Evolutionary conservation across 2,888 invertebrate genomes (phyloP), one percentile per base, ranked within the genome.

Genomic region (Vanessa cardui): DNA sequence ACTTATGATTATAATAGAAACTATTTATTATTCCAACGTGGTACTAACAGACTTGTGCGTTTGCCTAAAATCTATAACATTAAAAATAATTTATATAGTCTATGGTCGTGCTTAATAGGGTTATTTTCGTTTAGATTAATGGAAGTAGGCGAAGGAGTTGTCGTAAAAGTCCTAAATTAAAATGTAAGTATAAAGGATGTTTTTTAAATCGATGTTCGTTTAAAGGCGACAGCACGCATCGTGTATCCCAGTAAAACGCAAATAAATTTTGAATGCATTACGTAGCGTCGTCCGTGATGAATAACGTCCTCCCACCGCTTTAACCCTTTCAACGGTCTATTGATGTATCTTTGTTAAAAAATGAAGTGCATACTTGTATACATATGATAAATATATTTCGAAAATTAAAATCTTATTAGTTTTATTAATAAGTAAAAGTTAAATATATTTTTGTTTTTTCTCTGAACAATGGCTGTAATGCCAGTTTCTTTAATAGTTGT

Each of bases 221-320:
- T 79, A 77, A 77, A 82, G 79, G 76, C 80, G 83, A 78, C 74
- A 77, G 75, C 77, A 73, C 81, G 76, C 77, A 73, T 81, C 78
- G 73, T 84, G 85, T 85, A 84, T 81, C 81, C 74, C 79, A 76
- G 86, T 88, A 82, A 88, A 87, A 88, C 84, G 87, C 86, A 87
- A 84, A 91, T 91, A 90, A 90, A 91, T 90, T 86, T 85, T 79
- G 83, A 87, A 83, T 81, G 85, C 89, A 89, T 90, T 89, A 86
- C 87, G 81, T 80, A 76, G 76, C 75, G 76, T 75, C 73, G 76
- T 75, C 73, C 64, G 83, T 89, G 89, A 91, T 89, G 85, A 82
- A 90, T 88, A 80, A 84, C 88, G 83, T 87, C 87, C 88, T 85
- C 78, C 76, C 21, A 50, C 50, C 75, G 66, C 62, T 77, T 81